Conservation (phyloP, 2,113 vertebrate species). For the Chaetodon trifascialis region DNA sequence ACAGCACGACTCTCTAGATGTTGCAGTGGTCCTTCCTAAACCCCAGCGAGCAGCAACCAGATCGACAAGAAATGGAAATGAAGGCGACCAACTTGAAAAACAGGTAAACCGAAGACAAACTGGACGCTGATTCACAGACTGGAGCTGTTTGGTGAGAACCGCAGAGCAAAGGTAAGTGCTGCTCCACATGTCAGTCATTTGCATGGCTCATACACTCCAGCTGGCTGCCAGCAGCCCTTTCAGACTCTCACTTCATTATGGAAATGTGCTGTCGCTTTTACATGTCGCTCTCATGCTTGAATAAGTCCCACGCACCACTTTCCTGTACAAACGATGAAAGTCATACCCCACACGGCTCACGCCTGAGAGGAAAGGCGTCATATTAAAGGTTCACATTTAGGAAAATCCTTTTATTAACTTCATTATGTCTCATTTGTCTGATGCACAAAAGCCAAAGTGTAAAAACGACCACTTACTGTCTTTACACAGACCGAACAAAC, state of each 20-base stretch:
- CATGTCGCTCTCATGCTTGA: background rate
- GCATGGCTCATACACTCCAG: slow-evolving; percentile 4
- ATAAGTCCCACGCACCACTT: background rate
- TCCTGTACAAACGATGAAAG: background rate
- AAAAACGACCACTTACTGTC: too few relatives aligned
- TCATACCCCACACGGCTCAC: background rate
- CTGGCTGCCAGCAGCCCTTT: background rate
- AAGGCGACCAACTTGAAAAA: background rate
- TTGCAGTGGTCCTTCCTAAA: too few relatives aligned
- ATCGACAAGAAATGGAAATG: background rate
- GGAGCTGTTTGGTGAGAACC: background rate
- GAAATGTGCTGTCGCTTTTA: slow-evolving; percentile 17
- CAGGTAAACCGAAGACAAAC: background rate
- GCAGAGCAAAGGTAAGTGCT: background rate
- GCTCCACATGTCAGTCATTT: slow-evolving; percentile 8
- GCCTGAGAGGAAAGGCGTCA: background rate
- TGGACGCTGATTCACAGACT: background rate
- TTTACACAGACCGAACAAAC: background rate
- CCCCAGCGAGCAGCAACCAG: too few relatives aligned
- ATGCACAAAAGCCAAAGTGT: background rate
- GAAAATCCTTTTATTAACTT: background rate
- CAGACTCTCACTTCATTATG: slow-evolving; percentile 15
- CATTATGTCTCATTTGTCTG: too few relatives aligned
- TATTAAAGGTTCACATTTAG: background rate
- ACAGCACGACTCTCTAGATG: background rate